phyloP scores from a whole-genome alignment of 1,140 invertebrate genomes.

The Drosophila mayri region DNA sequence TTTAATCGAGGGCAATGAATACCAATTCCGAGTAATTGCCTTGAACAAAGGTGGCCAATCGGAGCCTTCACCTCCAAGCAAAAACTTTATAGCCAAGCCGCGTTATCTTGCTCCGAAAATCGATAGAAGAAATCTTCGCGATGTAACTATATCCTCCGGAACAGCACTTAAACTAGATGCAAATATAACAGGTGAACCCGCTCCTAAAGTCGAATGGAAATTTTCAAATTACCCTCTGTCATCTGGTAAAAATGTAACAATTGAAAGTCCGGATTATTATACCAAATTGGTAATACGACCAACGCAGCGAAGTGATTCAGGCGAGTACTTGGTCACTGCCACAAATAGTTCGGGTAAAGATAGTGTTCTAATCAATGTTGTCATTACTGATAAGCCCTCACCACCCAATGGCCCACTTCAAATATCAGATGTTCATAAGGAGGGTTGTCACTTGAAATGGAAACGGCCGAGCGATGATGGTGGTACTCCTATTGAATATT shows the following conservation, averaged over 20 bases:
- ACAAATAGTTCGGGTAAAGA: slow-evolving; percentile 95
- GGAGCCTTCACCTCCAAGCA: slow-evolving; percentile 94
- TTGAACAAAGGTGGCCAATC: slow-evolving; percentile 97
- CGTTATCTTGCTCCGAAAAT: slow-evolving; percentile 97
- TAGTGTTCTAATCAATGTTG: slow-evolving; percentile 94
- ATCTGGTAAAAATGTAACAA: slow-evolving; percentile 87
- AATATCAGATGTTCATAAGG: slow-evolving; percentile 95
- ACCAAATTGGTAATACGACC: slow-evolving; percentile 94
- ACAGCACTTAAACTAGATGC: slow-evolving; percentile 96
- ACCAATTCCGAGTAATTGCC: slow-evolving; percentile 99
- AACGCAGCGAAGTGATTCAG: slow-evolving; percentile 92
- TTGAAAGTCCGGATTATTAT: slow-evolving; percentile 94
- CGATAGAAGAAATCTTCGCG: slow-evolving; percentile 94
- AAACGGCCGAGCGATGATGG: slow-evolving; percentile 96
- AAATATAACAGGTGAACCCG: slow-evolving; percentile 95
- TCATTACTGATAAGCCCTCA: slow-evolving; percentile 95
- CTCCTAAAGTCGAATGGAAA: slow-evolving; percentile 95
- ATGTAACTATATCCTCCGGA: slow-evolving; percentile 95
- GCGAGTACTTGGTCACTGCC: slow-evolving; percentile 95
- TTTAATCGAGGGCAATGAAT: slow-evolving; percentile 98
- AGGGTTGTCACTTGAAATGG: slow-evolving; percentile 97
- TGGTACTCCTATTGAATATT: slow-evolving; percentile 95
- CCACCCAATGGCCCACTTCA: slow-evolving; percentile 95
- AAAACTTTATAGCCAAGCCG: slow-evolving; percentile 96
- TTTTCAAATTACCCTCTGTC: slow-evolving; percentile 87